Evolutionary conservation across 2,113 vertebrate genomes (phyloP).

Genomic region (Mormyrus iriodes): DNA sequence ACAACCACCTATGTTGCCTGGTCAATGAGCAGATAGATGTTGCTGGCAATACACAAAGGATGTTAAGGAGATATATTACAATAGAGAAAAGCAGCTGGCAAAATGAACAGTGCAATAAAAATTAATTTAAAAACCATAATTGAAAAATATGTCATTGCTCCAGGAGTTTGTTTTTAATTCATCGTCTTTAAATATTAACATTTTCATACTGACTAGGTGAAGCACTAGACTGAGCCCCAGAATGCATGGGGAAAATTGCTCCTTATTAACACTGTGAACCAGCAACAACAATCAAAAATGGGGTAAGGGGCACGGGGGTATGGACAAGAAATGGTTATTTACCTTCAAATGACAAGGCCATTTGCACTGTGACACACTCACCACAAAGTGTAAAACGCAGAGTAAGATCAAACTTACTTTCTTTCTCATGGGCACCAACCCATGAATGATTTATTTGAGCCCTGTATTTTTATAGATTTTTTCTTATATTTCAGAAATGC

Average conservation of each 20-base stretch:
- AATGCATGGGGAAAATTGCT: neutral
- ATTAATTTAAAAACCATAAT: neutral
- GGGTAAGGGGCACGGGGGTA: neutral
- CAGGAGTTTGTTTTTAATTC: neutral
- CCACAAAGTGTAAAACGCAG: neutral
- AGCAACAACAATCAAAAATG: neutral
- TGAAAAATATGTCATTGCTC: neutral
- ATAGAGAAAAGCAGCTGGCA: neutral
- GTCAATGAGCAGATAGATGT: neutral
- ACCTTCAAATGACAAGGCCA: neutral
- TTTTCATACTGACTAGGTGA: neutral
- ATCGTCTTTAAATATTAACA: neutral
- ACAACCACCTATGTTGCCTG: neutral
- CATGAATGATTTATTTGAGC: too few relatives aligned
- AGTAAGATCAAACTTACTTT: neutral
- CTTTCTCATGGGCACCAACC: too few relatives aligned
- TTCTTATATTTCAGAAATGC: neutral
- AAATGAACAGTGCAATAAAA: neutral
- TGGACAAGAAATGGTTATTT: neutral
- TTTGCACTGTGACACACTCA: neutral
- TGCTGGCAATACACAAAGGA: neutral
- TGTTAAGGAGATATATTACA: neutral
- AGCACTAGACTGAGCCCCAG: neutral
- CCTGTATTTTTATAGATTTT: neutral
- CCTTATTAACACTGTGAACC: neutral